A percentile compares a stretch with the other conserved stretches of the same genome.
Conservation (phyloP, 2,113 vertebrate genomes). For the Columba janthina region DNA sequence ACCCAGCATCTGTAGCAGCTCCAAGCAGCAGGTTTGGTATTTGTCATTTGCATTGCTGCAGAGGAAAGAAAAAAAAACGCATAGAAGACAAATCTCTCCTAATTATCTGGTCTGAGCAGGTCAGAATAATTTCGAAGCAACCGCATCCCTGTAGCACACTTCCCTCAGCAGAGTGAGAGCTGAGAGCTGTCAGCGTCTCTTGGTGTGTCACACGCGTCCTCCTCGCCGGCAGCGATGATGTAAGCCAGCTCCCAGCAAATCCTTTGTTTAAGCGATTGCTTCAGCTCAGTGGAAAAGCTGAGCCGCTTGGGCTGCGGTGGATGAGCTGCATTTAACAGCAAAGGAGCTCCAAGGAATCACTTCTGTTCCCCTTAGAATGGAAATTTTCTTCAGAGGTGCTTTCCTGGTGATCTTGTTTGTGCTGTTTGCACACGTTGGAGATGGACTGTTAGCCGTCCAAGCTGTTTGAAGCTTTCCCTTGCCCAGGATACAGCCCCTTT, state of each 20-base stretch:
- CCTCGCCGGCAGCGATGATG: constrained; percentile 40
- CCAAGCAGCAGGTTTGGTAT: neutral
- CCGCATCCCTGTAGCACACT: neutral
- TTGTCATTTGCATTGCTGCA: neutral
- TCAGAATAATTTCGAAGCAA: neutral
- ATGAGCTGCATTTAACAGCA: neutral
- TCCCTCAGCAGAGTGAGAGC: neutral
- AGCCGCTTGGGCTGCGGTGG: neutral
- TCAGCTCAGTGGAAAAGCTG: neutral
- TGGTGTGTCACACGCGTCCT: neutral
- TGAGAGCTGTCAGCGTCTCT: neutral
- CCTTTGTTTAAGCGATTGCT: constrained; percentile 67
- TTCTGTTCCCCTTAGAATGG: neutral
- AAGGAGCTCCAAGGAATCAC: neutral
- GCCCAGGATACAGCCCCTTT: neutral
- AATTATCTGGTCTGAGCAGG: neutral
- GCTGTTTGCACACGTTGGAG: neutral
- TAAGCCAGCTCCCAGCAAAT: constrained; percentile 56
- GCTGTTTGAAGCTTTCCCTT: neutral
- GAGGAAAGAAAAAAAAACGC: neutral
- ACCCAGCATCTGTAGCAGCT: neutral
- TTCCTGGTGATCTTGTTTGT: neutral
- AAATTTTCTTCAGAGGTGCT: neutral
- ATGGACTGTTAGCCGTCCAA: neutral
- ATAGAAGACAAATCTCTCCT: neutral